A percentile compares a stretch with the other conserved stretches of the same genome.
Conservation (phyloP, 2,888 invertebrate genomes). For the Unio pictorum region DNA sequence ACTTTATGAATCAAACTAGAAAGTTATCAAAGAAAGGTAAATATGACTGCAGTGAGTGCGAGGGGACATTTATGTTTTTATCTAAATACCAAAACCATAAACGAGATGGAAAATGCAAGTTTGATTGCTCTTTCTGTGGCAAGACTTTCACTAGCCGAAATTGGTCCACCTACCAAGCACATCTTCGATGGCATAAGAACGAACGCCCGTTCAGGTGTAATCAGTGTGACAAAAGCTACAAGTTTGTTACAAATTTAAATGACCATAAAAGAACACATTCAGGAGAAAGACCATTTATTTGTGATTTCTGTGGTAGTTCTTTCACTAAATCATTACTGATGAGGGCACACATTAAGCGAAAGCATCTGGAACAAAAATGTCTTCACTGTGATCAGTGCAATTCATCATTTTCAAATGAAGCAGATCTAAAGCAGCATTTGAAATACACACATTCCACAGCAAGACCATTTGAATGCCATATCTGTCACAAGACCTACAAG, state of each 20-base stretch:
- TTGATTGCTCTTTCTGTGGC: conserved; percentile 32
- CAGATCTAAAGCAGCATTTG: conserved; percentile 23
- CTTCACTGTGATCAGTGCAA: conserved; percentile 28
- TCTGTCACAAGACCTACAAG: conserved; percentile 34
- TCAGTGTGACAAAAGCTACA: conserved; percentile 25
- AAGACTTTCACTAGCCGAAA: conserved; percentile 21
- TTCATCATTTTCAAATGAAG: conserved; percentile 15
- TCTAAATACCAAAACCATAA: conserved; percentile 26
- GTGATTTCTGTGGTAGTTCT: conserved; percentile 27
- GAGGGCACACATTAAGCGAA: conserved; percentile 16
- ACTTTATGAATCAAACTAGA: too few relatives aligned
- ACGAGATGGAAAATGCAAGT: conserved; percentile 25
- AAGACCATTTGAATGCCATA: conserved; percentile 30
- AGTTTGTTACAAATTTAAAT: conserved; percentile 21
- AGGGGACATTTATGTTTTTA: conserved; percentile 18
- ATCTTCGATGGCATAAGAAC: conserved; percentile 27
- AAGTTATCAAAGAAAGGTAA: neutral
- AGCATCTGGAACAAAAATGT: conserved; percentile 16
- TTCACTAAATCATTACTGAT: conserved; percentile 21
- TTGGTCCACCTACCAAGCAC: conserved; percentile 21
- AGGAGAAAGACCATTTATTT: conserved; percentile 19
- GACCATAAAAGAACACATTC: conserved; percentile 28
- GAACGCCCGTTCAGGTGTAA: conserved; percentile 20
- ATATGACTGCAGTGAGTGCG: conserved; percentile 28
- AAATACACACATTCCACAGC: conserved; percentile 21